Percentiles rank a stretch among this genome's conserved stretches.
Conservation (phyloP, 2,888 invertebrate genomes). For the Prionchulus punctatus region DNA sequence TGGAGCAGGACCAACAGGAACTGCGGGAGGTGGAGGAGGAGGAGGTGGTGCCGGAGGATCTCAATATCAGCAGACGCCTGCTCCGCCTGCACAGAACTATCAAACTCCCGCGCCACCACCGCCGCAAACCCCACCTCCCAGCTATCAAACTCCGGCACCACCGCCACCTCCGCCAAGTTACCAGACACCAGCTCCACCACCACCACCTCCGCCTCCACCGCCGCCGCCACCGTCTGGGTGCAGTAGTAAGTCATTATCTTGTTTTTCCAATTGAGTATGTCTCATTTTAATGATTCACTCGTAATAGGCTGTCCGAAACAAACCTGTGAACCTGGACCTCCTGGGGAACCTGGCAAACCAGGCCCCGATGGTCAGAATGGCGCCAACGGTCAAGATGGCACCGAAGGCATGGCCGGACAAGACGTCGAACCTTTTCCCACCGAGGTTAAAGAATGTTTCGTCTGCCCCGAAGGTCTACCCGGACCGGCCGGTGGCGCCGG, state of each 20-base stretch:
- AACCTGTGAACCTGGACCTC: background rate
- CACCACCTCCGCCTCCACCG: background rate
- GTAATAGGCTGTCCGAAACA: background rate
- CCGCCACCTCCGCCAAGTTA: too few species aligned
- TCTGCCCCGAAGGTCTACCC: slow-evolving; percentile 1
- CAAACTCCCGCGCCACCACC: background rate
- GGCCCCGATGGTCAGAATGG: background rate
- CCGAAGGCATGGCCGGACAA: slow-evolving; percentile 1
- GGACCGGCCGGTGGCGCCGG: background rate
- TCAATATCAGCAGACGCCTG: too few species aligned
- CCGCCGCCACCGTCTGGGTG: background rate
- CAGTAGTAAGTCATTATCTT: background rate
- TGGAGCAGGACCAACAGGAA: background rate
- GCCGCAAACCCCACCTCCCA: background rate
- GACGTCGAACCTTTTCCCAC: background rate
- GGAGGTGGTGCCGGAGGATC: background rate
- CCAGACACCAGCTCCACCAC: too few species aligned
- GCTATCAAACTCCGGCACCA: too few species aligned
- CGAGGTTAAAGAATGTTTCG: background rate
- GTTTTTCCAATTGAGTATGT: too few species aligned
- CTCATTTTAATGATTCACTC: background rate
- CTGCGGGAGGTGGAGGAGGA: background rate
- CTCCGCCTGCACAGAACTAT: too few species aligned
- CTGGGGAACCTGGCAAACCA: background rate
- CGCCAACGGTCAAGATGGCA: slow-evolving; percentile 1